Percentiles rank a stretch among this genome's conserved stretches.
Conservation (phyloP, 1,140 invertebrate species). For the Elymnias hypermnestra region DNA sequence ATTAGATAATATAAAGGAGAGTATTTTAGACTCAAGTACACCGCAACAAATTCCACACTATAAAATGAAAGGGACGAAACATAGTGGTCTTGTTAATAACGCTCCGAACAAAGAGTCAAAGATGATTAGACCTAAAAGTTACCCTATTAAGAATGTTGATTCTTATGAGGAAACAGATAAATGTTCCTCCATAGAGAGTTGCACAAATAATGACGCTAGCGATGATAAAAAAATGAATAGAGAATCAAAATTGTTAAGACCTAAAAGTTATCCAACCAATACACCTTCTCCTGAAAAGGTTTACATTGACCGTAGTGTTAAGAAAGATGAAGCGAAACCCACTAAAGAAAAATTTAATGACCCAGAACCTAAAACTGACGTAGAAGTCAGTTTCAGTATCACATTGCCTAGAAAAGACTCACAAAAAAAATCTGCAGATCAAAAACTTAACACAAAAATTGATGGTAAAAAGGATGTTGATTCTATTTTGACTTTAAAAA, state of each 20-base stretch:
- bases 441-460: constrained; percentile 39
- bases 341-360: constrained; percentile 27
- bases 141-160: constrained; percentile 60
- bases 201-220: constrained; percentile 37
- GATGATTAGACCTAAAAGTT: constrained; percentile 65
- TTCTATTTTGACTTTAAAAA: constrained; percentile 59
- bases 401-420: constrained; percentile 69
- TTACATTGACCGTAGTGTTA: constrained; percentile 39
- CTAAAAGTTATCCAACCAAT: constrained; percentile 77
- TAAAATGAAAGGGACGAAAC: constrained; percentile 13
- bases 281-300: constrained; percentile 65
- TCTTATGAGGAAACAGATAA: constrained; percentile 41
- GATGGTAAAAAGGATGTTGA: constrained; percentile 40
- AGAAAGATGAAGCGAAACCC: constrained; percentile 38
- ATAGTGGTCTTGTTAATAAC: constrained; percentile 4
- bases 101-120: constrained; percentile 42
- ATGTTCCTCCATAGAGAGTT: constrained; percentile 21
- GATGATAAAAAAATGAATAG: constrained; percentile 43
- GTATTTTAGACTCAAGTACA: constrained; percentile 30
- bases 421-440: too few relatives aligned
- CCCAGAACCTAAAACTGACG: constrained; percentile 47
- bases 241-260: constrained; percentile 78
- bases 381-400: constrained; percentile 73
- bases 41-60: constrained; percentile 8
- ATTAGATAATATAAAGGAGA: constrained; percentile 71